Percentiles rank a stretch among this genome's conserved stretches.
These are phyloP conservation scores for Drosophila conformis DNA, from an alignment of 2,888 invertebrate species.

Conservation along the genomic window DNA sequence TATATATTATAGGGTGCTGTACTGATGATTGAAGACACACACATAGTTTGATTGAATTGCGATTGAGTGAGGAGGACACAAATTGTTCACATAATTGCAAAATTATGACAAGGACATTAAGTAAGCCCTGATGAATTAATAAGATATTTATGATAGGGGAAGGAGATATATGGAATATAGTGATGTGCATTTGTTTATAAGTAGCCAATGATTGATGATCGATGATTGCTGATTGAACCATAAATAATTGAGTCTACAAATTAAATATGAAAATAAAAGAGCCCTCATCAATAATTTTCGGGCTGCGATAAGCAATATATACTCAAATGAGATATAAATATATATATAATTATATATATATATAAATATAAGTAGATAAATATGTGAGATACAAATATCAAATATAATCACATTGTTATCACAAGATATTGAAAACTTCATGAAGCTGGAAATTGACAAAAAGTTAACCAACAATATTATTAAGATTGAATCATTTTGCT, in stretches of 20 bases:
- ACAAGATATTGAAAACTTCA: neutral
- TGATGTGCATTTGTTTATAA: neutral
- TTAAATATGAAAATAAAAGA: neutral
- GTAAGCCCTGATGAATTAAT: constrained; percentile 2
- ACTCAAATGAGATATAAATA: neutral
- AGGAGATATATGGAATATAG: no score
- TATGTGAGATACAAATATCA: no score
- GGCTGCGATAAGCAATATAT: neutral
- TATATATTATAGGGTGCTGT: constrained; percentile 2
- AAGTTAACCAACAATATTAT: neutral
- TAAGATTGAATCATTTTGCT: neutral
- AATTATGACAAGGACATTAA: neutral
- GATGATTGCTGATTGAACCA: neutral
- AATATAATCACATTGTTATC: neutral
- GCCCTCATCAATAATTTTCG: neutral
- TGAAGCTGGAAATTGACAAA: neutral
- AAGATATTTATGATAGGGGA: neutral
- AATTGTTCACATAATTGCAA: neutral
- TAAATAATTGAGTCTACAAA: neutral
- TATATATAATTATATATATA: no score
- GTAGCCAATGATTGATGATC: neutral
- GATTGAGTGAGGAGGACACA: neutral
- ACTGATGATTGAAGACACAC: constrained; percentile 31
- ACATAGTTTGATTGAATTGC: constrained; percentile 19
- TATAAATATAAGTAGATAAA: neutral